Evolutionary conservation across 2,888 invertebrate species (phyloP), one percentile per base, ranked within the genome.

Genomic region (Trichogramma evanescens): DNA sequence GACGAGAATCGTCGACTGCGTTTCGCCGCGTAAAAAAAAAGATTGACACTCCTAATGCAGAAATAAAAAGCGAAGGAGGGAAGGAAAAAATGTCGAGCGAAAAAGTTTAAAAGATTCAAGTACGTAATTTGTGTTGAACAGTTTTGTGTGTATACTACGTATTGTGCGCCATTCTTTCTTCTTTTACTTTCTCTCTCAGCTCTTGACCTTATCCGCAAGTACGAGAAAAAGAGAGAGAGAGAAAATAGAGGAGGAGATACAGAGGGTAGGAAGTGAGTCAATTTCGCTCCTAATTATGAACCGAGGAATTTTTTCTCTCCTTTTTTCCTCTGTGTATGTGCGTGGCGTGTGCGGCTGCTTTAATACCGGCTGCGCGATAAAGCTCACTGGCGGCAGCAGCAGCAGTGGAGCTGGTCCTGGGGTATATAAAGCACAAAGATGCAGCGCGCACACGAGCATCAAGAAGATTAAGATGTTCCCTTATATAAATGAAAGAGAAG

Each of bases 261-360:
- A 13, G 13, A 13, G 26, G 26, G 26, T 26, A 26, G 26, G 26
- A 26, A 26, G 26, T 26, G 57, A 59, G 57, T 57, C 55, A 63
- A 63, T 60, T 63, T 57, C 60, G 49, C 13, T n/a, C 42, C 50
- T 57, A 57, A 61, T 61, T 61, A 50, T 13, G 46, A 13, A 58
- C 54, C 51, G 46, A 48, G 26, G 26, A 26, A 26, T 26, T 54
- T 49, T 52, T 44, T 39, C 13, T 49, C 46, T 41, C 6, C 40
- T 48, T 13, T 43, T 8, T 41, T 10, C 7, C 13, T 7, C 5
- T 6, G 44, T 5, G 6, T 2, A 26, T 4, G 10, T 48, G 13
- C 8, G 4, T 8, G 26, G 9, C 8, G 26, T 13, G 13, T 13
- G 40, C 44, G 5, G 26, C 7, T n/a, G 43, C 26, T 50, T 56